These are phyloP conservation scores for Ascidia mentula DNA, from an alignment of 23 tunicate genomes.

Conservation along the genomic window DNA sequence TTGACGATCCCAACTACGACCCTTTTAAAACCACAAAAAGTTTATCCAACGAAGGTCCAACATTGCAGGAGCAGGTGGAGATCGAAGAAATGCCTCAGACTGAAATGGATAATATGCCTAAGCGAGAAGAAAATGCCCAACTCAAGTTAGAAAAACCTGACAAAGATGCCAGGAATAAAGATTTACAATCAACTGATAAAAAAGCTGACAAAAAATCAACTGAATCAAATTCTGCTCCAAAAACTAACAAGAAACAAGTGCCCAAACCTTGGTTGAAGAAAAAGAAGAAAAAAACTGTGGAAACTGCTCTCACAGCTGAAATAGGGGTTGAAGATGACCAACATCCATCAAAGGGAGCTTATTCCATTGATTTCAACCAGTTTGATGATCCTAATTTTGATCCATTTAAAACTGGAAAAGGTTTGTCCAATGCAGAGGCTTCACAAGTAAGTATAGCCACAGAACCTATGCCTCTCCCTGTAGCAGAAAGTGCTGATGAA, in stretches of 20 bases:
- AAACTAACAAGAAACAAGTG: not conserved
- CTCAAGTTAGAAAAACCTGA: not conserved
- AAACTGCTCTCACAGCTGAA: not conserved
- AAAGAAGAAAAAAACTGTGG: no score
- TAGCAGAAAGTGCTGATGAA: not conserved
- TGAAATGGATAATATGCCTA: not conserved
- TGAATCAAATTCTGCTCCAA: not conserved
- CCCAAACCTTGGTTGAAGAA: no score
- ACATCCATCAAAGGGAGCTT: conserved; percentile 39
- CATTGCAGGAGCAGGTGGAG: not conserved
- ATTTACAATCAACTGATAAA: not conserved
- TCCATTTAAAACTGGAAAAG: conserved; percentile 17
- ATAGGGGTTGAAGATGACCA: not conserved
- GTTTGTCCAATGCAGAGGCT: not conserved
- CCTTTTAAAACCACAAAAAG: conserved; percentile 24
- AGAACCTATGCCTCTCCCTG: not conserved
- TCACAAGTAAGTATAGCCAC: not conserved
- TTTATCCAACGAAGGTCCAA: not conserved
- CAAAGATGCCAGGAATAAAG: not conserved
- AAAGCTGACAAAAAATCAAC: not conserved
- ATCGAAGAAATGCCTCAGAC: not conserved
- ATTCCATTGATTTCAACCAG: conserved; percentile 45
- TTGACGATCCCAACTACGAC: not conserved
- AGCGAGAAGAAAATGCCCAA: not conserved
- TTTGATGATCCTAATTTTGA: conserved; percentile 16